A percentile compares a stretch with the other conserved stretches of the same genome.
Evolutionary conservation across 1,140 invertebrate species (phyloP).

Genomic region (Muscidifurax raptorellus): DNA sequence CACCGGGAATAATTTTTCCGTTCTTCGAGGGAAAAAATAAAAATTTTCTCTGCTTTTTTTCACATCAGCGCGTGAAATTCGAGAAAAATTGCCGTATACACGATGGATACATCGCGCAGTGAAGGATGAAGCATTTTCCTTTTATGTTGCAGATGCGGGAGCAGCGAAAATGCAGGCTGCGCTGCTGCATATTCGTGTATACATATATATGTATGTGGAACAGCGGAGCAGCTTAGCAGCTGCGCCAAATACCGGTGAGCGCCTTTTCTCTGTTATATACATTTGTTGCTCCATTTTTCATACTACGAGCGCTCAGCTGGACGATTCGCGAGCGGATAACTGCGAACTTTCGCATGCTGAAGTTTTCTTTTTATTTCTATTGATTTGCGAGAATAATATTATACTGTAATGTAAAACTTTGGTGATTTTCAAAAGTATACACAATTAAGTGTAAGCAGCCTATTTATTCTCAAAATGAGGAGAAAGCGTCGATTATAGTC

Average conservation of each 20-base stretch:
- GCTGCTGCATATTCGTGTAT: too few relatives aligned
- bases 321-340: too few relatives aligned
- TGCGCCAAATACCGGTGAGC: constrained; percentile 2
- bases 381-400: too few relatives aligned
- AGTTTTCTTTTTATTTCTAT: too few relatives aligned
- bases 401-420: too few relatives aligned
- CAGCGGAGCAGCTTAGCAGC: neutral
- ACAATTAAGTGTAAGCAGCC: too few relatives aligned
- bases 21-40: too few relatives aligned
- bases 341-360: too few relatives aligned
- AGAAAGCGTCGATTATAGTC: neutral
- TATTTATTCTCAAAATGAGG: neutral
- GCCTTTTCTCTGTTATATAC: neutral
- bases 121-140: constrained; percentile 10
- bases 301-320: neutral
- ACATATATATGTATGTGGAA: neutral
- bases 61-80: neutral
- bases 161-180: neutral
- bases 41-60: too few relatives aligned
- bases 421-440: too few relatives aligned
- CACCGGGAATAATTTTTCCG: neutral
- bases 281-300: neutral
- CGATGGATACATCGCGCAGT: too few relatives aligned
- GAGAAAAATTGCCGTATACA: neutral
- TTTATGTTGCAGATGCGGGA: constrained; percentile 1